phyloP scores from a whole-genome alignment of 2,888 invertebrate species.

The Drosophila rellima region DNA sequence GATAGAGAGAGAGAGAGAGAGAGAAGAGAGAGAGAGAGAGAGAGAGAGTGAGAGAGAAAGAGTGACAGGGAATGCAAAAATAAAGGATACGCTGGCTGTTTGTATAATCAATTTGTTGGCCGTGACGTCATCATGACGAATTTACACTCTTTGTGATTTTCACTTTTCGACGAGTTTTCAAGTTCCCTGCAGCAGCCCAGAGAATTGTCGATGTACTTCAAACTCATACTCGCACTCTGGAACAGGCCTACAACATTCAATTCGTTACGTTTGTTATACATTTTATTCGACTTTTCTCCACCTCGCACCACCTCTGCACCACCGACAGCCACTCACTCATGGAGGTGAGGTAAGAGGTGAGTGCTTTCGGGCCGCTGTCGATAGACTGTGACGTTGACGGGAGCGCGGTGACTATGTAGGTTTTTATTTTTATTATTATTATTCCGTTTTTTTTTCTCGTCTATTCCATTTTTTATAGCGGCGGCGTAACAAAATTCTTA shows the following conservation, averaged over 20 bases:
- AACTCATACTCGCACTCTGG: slow-evolving; percentile 17
- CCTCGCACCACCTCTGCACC: slow-evolving; percentile 18
- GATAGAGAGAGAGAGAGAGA: neutral
- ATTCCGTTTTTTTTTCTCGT: slow-evolving; percentile 23
- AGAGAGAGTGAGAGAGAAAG: too few relatives aligned
- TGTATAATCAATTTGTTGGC: slow-evolving; percentile 82
- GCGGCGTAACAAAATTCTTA: slow-evolving; percentile 75
- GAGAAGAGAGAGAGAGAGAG: too few relatives aligned
- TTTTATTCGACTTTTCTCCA: slow-evolving; percentile 56
- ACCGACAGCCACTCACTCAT: slow-evolving; percentile 16
- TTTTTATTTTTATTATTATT: slow-evolving; percentile 55
- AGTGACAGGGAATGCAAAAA: slow-evolving; percentile 50
- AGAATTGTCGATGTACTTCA: slow-evolving; percentile 39
- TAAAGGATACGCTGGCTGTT: slow-evolving; percentile 76
- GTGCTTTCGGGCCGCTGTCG: slow-evolving; percentile 63
- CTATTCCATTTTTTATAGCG: slow-evolving; percentile 44
- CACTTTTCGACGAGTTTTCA: slow-evolving; percentile 50
- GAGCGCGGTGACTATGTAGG: slow-evolving; percentile 57
- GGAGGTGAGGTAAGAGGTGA: slow-evolving; percentile 69
- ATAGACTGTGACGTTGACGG: slow-evolving; percentile 52
- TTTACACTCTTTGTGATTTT: slow-evolving; percentile 75
- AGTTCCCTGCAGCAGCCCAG: slow-evolving; percentile 32
- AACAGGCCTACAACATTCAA: slow-evolving; percentile 68
- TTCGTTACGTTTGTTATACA: slow-evolving; percentile 79
- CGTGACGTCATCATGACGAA: slow-evolving; percentile 86